A percentile compares a stretch with the other conserved stretches of the same genome.
Evolutionary conservation across 2,888 invertebrate genomes (phyloP).

Genomic region (Lasioglossum figueresi): DNA sequence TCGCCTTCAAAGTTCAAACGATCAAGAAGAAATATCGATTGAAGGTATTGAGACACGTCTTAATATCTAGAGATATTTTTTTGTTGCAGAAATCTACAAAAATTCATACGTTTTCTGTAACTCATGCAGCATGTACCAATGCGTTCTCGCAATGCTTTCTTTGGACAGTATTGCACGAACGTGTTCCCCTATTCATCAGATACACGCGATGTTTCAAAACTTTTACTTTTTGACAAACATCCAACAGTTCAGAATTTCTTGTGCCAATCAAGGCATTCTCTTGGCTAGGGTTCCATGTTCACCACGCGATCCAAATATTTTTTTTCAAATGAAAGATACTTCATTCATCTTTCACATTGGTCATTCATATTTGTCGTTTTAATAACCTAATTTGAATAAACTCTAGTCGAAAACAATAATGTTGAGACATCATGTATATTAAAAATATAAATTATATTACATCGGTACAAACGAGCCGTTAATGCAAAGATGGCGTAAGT

Average conservation of each 20-base stretch:
- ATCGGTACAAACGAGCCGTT: background rate
- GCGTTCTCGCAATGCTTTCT: background rate
- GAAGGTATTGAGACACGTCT: background rate
- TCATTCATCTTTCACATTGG: background rate
- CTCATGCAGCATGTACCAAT: background rate
- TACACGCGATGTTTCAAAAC: conserved; percentile 20
- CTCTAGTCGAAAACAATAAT: background rate
- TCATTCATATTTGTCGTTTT: too few species aligned
- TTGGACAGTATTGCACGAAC: conserved; percentile 2
- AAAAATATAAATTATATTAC: background rate
- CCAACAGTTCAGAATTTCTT: background rate
- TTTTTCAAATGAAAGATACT: background rate
- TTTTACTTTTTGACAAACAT: conserved; percentile 6
- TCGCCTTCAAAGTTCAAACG: background rate
- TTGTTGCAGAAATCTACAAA: background rate
- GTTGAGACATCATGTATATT: background rate
- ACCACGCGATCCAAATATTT: background rate
- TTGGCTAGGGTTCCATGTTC: background rate
- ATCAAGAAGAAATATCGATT: background rate
- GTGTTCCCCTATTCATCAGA: conserved; percentile 9
- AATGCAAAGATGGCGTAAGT: too few species aligned
- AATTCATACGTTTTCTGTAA: background rate
- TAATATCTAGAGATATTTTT: background rate
- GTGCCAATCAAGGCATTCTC: background rate
- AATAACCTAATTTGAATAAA: too few species aligned